A percentile compares a stretch with the other conserved stretches of the same genome.
These are phyloP conservation scores for Dryas iulia DNA, from an alignment of 1,140 invertebrate genomes.

Conservation along the genomic window DNA sequence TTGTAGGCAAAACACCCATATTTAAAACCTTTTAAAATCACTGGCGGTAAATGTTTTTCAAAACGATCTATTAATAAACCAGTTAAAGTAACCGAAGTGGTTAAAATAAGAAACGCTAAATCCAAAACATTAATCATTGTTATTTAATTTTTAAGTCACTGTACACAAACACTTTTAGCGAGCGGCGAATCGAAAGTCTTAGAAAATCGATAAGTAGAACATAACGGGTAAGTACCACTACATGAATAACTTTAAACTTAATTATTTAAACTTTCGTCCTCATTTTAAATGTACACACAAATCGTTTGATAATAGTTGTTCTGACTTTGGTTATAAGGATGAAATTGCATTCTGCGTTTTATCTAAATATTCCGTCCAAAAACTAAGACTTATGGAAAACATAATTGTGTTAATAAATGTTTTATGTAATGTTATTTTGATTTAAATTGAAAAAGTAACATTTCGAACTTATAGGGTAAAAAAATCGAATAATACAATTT, in stretches of 20 bases:
- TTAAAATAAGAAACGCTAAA: constrained; percentile 79
- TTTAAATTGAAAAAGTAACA: background rate
- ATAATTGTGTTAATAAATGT: background rate
- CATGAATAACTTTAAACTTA: constrained; percentile 6
- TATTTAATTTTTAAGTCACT: background rate
- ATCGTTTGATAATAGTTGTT: background rate
- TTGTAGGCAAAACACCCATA: constrained; percentile 86
- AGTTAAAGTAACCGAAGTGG: constrained; percentile 75
- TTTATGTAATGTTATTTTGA: background rate
- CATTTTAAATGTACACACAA: constrained; percentile 3
- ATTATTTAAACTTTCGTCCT: constrained; percentile 21
- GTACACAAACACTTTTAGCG: background rate
- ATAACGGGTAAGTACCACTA: constrained; percentile 31
- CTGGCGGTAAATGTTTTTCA: constrained; percentile 83
- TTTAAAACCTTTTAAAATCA: constrained; percentile 82
- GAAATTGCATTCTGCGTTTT: background rate
- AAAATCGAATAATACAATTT: background rate
- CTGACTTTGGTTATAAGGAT: background rate
- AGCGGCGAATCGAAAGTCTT: background rate
- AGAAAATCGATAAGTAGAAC: constrained; percentile 29
- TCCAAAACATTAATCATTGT: constrained; percentile 81
- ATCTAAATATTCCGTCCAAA: background rate
- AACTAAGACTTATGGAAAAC: background rate
- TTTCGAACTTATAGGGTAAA: background rate
- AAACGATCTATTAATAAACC: constrained; percentile 82